These are phyloP conservation scores for Fistularia tabacaria DNA, from an alignment of 2,797 vertebrate species.

Conservation along the genomic window DNA sequence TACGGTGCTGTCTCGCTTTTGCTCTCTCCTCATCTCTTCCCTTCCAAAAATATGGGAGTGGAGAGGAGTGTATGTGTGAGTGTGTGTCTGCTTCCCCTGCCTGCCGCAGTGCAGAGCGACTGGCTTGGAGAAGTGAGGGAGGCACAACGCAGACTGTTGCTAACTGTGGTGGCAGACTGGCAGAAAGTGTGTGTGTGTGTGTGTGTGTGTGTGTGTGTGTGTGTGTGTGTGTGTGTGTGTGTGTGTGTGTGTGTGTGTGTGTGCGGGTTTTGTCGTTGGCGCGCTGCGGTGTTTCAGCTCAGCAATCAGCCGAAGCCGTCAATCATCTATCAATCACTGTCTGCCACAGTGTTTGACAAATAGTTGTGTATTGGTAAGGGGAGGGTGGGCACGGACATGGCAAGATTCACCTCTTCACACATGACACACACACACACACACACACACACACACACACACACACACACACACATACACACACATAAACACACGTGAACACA, in stretches of 20 bases:
- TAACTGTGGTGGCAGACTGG: conserved; percentile 75
- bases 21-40: conserved; percentile 67
- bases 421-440: not conserved
- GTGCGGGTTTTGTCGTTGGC: conserved; percentile 65
- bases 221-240: not conserved
- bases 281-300: conserved; percentile 76
- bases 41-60: conserved; percentile 66
- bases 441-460: not conserved
- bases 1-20: conserved; percentile 45
- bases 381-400: conserved; percentile 23
- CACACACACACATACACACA: not conserved
- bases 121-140: conserved; percentile 73
- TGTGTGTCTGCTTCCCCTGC: conserved; percentile 67
- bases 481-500: not conserved
- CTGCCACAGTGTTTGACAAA: conserved; percentile 65
- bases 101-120: conserved; percentile 75
- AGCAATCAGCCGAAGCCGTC: conserved; percentile 81
- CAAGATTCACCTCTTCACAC: conserved; percentile 9
- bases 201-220: conserved; percentile 24
- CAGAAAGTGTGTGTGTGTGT: conserved; percentile 59
- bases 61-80: conserved; percentile 51
- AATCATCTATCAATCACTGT: conserved; percentile 78
- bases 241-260: conserved; percentile 28
- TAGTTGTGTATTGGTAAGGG: conserved; percentile 21
- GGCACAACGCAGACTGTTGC: conserved; percentile 72